Evolutionary conservation across 2,888 invertebrate species (phyloP), one percentile per base, ranked within the genome.

Genomic region (Chalcis sispes): DNA sequence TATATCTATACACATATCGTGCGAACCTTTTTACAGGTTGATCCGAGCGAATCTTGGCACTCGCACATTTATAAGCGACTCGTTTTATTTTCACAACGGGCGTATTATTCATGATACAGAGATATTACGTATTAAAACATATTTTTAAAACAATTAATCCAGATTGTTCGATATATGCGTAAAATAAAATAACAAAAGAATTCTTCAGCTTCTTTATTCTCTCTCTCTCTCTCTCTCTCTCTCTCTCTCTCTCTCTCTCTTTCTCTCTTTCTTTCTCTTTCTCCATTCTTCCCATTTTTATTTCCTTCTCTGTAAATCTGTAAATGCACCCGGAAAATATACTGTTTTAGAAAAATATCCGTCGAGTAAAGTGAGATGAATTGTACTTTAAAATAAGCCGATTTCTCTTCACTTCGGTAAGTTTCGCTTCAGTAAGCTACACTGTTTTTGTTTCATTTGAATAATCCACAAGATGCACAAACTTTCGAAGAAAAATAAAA

Each of bases 371-470:
- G 32, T 18, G 20, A 65, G 56, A 50, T 36, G 67, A 54, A 50
- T 62, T 54, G 61, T 54, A 62, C 23, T 54, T 62, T 67, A 36
- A 69, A 50, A 67, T 27, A 67, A 74, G 69, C 67, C 54, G 54
- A 62, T 67, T 66, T 74, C 20, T 25, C 46, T 25, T 61, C 52
- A 23, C 59, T 67, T 67, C 67, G 7, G 40, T 25, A 40, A 64
- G 52, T 29, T 42, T 20, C 50, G 46, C 67, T 67, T 73, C 62
- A 13, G 54, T 62, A 62, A 70, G 74, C 58, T 67, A 69, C 62
- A 69, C 67, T 62, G 64, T 36, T 75, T 75, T 75, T 69, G 36
- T 69, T 69, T 15, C 48, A 75, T 75, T 75, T 69, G 69, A 75
- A 75, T 75, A 75, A 75, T 75, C 64, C 64, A 20, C 50, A 48